Evolutionary conservation across 2,888 invertebrate species (phyloP).

Genomic region (Cistogaster globosa): DNA sequence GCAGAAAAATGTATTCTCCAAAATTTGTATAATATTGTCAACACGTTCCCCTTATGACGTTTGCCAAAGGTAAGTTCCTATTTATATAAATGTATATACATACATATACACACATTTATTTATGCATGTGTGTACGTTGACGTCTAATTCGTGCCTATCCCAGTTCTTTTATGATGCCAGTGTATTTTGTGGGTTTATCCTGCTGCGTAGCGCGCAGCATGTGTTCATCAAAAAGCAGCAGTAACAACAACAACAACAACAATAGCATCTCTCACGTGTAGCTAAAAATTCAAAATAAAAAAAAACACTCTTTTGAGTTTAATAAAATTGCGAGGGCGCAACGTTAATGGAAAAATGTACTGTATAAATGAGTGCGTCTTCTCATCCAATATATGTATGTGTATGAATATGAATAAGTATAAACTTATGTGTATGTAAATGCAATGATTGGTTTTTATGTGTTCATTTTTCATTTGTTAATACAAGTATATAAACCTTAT

Average conservation of each 20-base stretch:
- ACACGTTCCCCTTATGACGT: too few relatives aligned
- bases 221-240: conserved; percentile 32
- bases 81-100: too few relatives aligned
- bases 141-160: conserved; percentile 41
- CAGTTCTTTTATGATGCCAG: conserved; percentile 15
- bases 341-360: too few relatives aligned
- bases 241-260: conserved; percentile 9
- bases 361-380: too few relatives aligned
- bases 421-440: neutral
- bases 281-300: neutral
- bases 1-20: too few relatives aligned
- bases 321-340: too few relatives aligned
- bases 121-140: neutral
- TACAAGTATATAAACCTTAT: neutral
- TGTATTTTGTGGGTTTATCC: conserved; percentile 66
- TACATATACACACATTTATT: too few relatives aligned
- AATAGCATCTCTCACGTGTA: conserved; percentile 42
- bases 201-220: conserved; percentile 57
- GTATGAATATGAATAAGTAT: neutral
- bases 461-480: neutral
- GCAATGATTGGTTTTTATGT: neutral
- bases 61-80: too few relatives aligned
- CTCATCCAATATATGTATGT: too few relatives aligned
- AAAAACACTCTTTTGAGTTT: conserved; percentile 13
- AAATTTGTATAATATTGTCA: too few relatives aligned